Evolutionary conservation across 2,888 invertebrate species (phyloP).

Genomic region (Melieria crassipennis): DNA sequence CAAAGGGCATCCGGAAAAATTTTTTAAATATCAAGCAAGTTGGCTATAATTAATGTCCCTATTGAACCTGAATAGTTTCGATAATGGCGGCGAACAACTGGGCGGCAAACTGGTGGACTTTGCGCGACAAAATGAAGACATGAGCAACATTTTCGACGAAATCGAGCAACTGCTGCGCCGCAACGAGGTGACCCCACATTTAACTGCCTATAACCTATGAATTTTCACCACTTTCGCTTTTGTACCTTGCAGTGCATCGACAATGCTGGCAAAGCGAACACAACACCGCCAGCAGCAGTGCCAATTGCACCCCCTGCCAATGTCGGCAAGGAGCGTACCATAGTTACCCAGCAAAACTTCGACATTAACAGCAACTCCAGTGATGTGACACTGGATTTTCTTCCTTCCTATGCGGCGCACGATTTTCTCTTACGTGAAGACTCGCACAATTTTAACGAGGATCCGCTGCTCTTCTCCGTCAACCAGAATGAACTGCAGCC

Average conservation of each 20-base stretch:
- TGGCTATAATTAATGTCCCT: conserved; percentile 1
- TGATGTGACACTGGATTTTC: conserved; percentile 24
- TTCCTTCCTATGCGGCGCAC: not conserved
- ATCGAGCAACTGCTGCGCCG: conserved; percentile 43
- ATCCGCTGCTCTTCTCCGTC: conserved; percentile 50
- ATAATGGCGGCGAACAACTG: not conserved
- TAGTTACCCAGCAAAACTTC: not conserved
- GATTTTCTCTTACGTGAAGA: conserved; percentile 44
- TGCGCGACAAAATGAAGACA: conserved; percentile 19
- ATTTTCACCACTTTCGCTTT: not conserved
- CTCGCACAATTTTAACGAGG: conserved; percentile 43
- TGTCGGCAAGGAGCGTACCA: no score
- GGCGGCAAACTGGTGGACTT: not conserved
- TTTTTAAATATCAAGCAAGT: no score
- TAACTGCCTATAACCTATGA: no score
- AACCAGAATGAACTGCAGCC: conserved; percentile 49
- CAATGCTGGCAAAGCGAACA: not conserved
- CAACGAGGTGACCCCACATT: conserved; percentile 39
- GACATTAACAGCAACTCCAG: not conserved
- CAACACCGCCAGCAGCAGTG: not conserved
- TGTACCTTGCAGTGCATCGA: not conserved
- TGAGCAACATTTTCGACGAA: conserved; percentile 45
- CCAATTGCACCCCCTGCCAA: not conserved
- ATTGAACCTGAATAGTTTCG: not conserved
- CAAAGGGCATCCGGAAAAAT: no score